Percentiles rank a stretch among this genome's conserved stretches.
Evolutionary conservation across 1,140 invertebrate genomes (phyloP).

Genomic region (Trachymyrmex cornetzi): DNA sequence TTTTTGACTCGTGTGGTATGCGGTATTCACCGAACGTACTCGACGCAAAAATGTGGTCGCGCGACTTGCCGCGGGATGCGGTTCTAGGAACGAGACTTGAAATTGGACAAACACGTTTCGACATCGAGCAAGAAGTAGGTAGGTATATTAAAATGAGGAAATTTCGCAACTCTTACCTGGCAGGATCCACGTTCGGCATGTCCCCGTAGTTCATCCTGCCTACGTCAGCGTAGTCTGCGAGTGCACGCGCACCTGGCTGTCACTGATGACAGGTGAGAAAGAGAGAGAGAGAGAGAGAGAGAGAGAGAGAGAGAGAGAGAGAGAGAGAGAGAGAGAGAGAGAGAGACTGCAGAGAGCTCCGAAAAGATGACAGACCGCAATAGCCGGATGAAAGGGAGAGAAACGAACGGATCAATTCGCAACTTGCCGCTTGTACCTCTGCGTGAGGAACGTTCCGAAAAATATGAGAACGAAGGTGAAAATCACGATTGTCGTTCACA

Average conservation of each 20-base stretch:
- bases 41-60: neutral
- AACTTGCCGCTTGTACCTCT: neutral
- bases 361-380: neutral
- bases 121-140: neutral
- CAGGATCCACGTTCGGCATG: slow-evolving; percentile 42
- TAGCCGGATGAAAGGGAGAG: too few species aligned
- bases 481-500: neutral
- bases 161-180: slow-evolving; percentile 17
- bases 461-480: neutral
- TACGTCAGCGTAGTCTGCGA: neutral
- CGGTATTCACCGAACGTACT: neutral
- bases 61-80: neutral
- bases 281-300: neutral
- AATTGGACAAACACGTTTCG: neutral
- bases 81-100: neutral
- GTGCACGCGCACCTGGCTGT: slow-evolving; percentile 46
- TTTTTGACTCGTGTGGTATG: neutral
- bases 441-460: neutral
- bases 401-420: too few species aligned
- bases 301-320: neutral
- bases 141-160: neutral
- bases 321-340: too few species aligned
- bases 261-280: neutral
- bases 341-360: neutral
- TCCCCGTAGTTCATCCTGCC: slow-evolving; percentile 50